Evolutionary conservation across 2,113 vertebrate species (phyloP), one percentile per base, ranked within the genome.

Genomic region (Pygoscelis adeliae): DNA sequence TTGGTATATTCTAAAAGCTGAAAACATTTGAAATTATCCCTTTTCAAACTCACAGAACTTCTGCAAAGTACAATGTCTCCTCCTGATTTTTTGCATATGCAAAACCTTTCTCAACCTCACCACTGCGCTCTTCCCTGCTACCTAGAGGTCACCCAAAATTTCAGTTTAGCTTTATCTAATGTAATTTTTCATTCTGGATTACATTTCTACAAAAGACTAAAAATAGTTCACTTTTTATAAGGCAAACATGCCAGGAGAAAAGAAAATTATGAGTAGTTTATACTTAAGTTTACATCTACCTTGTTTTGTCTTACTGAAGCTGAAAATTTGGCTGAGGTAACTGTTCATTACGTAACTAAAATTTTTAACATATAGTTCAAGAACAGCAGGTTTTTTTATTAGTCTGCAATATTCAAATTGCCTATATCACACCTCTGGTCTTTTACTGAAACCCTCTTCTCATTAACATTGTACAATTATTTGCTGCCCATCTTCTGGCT

Each of bases 61-160:
- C 32, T 67, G 30, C 29, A 56, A 81, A 81, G 34, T 27, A 9
- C 12, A 42, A 20, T 11, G 23, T n/a, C n/a, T 83, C 36, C 46
- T 81, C 42, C 42, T 20, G 6, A 16, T 11, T 40, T 83, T 80
- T 8, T 61, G 29, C 19, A 49, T 15, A 25, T 15, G 18, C 25
- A 77, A 83, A 94, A 52, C 36, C 22, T 44, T 38, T 3, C 52
- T 72, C 58, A 44, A 2, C 11, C 56, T 86, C 49, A 40, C 10
- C 44, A 40, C 14, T 1, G 0, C 6, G 8, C 15, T 72, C n/a
- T 36, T 49, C 25, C 38, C 44, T 3, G 1, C 40, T n/a, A 61
- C 59, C 32, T 55, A 81, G 53, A 89, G 38, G 32, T 89, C 67
- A 89, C 93, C 8, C 16, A 83, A 69, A 46, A 83, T 32, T 47